These are phyloP conservation scores for Epizoanthus fatuus DNA, from an alignment of 92 coral and sea anemone species.

Conservation along the genomic window DNA sequence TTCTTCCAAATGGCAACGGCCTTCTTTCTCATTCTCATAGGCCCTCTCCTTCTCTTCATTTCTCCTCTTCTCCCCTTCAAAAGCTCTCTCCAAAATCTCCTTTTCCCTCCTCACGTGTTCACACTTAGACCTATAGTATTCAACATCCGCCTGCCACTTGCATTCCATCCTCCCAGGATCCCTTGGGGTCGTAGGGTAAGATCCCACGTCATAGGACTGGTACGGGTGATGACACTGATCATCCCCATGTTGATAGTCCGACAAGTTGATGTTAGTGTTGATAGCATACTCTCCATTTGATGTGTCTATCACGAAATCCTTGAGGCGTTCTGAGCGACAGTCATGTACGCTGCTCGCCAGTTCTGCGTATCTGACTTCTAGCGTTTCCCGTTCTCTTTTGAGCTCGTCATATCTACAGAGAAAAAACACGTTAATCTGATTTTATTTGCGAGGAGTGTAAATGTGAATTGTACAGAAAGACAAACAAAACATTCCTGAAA, in stretches of 20 bases:
- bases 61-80: conserved; percentile 78
- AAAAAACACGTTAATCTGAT: background rate
- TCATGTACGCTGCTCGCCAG: conserved; percentile 40
- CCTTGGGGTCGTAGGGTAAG: conserved; percentile 33
- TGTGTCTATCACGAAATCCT: conserved; percentile 41
- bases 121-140: conserved; percentile 85
- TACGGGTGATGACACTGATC: conserved; percentile 8
- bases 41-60: conserved; percentile 85
- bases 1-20: conserved; percentile 75
- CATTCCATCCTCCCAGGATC: conserved; percentile 24
- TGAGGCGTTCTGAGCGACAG: conserved; percentile 31
- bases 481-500: too few relatives aligned
- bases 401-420: conserved; percentile 69
- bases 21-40: conserved; percentile 72
- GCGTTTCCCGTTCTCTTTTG: conserved; percentile 41
- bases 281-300: conserved; percentile 34
- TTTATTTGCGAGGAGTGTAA: background rate
- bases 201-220: conserved; percentile 23
- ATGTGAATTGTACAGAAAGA: too few relatives aligned
- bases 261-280: conserved; percentile 25
- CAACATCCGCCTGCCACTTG: conserved; percentile 69
- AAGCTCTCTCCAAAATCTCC: conserved; percentile 80
- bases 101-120: conserved; percentile 83
- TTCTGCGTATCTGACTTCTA: conserved; percentile 35
- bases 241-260: conserved; percentile 25